These are phyloP conservation scores for Leptosomus discolor DNA, from an alignment of 2,113 vertebrate species.

Conservation along the genomic window DNA sequence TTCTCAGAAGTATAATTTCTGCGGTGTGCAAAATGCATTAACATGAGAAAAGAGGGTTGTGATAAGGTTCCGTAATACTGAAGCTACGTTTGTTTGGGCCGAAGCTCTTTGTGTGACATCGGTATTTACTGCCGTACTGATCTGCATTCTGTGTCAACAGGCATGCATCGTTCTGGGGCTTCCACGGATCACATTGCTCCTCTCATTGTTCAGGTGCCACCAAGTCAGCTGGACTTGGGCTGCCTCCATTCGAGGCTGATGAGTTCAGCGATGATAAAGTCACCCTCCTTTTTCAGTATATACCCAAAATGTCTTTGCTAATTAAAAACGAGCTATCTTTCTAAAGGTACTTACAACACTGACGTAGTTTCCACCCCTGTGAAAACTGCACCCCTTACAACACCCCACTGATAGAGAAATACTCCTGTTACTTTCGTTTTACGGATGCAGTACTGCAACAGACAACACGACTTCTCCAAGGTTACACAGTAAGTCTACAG, in stretches of 20 bases:
- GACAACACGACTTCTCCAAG: background rate
- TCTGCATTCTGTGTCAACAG: background rate
- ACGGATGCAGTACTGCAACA: background rate
- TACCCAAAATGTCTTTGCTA: background rate
- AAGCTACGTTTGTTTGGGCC: background rate
- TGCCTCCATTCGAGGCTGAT: background rate
- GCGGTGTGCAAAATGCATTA: background rate
- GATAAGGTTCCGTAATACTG: background rate
- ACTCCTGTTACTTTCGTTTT: background rate
- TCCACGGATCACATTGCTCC: background rate
- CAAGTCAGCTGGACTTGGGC: background rate
- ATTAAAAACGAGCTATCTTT: background rate
- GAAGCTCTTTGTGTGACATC: background rate
- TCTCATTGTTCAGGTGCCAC: background rate
- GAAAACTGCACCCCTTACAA: background rate
- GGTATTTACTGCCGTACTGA: background rate
- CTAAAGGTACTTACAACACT: background rate
- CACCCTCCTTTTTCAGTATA: background rate
- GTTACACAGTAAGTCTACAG: background rate
- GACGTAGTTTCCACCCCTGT: background rate
- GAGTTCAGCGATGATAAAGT: background rate
- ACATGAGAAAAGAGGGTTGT: background rate
- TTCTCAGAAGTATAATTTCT: conserved; percentile 23
- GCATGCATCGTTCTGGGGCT: background rate
- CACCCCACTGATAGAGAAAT: background rate